Conservation (phyloP, 2,113 vertebrate genomes). For the Phaethon lepturus region DNA sequence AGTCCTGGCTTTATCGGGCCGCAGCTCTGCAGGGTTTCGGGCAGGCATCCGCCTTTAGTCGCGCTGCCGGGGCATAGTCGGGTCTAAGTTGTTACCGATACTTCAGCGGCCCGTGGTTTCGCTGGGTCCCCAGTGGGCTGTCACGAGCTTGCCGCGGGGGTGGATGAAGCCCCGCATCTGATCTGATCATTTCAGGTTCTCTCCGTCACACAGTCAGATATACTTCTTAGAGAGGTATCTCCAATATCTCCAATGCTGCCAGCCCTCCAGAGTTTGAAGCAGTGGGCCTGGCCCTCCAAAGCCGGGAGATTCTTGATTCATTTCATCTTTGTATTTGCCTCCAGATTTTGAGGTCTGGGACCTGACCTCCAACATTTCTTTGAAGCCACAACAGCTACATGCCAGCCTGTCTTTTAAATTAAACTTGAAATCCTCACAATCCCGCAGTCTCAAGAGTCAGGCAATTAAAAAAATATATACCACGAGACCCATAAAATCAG, state of each 20-base stretch:
- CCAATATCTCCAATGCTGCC: not conserved
- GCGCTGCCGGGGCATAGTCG: fast-evolving
- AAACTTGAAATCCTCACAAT: not conserved
- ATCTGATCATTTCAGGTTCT: not conserved
- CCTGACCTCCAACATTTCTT: not conserved
- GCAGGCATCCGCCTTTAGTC: not conserved
- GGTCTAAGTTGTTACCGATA: fast-evolving
- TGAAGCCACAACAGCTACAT: constrained; percentile 22
- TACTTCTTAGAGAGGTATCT: not conserved
- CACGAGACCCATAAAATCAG: not conserved
- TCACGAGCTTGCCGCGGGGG: fast-evolving
- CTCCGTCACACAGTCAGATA: not conserved
- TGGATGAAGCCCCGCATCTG: fast-evolving
- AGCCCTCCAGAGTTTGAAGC: not conserved
- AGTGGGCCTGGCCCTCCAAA: not conserved
- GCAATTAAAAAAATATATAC: not conserved
- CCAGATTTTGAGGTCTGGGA: not conserved
- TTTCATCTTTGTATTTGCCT: not conserved
- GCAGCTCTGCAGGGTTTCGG: not conserved
- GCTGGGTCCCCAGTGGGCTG: not conserved
- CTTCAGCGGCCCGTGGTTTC: fast-evolving
- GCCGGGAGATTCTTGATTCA: not conserved
- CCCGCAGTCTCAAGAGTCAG: constrained; percentile 13
- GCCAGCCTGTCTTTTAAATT: constrained; percentile 13
- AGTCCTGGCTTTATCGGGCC: fast-evolving